Conservation (phyloP, 2,888 invertebrate species). For the Brachypalpus laphriformis region DNA sequence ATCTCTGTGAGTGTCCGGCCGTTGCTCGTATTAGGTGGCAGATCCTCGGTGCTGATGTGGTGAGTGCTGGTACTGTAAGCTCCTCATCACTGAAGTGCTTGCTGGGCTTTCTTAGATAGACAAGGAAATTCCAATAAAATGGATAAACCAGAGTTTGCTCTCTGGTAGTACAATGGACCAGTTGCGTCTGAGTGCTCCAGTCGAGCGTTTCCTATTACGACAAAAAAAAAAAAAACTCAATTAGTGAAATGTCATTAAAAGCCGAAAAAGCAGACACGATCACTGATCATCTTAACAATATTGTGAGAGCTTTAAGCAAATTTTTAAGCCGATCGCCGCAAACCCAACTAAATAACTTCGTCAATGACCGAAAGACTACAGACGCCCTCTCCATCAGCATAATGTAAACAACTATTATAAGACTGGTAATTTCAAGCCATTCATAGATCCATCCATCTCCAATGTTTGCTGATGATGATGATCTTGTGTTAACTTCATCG, state of each 20-base stretch:
- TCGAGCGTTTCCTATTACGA: too few species aligned
- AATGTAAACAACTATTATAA: constrained; percentile 64
- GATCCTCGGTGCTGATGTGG: too few species aligned
- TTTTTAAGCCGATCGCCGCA: background rate
- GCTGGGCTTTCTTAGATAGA: too few species aligned
- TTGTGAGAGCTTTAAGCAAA: background rate
- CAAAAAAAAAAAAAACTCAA: too few species aligned
- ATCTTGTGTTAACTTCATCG: constrained; percentile 56
- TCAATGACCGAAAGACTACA: constrained; percentile 22
- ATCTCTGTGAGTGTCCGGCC: too few species aligned
- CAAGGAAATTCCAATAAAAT: too few species aligned
- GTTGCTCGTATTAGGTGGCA: too few species aligned
- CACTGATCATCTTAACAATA: background rate
- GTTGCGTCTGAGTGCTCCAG: too few species aligned
- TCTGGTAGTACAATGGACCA: too few species aligned
- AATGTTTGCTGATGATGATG: constrained; percentile 67
- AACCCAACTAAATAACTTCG: constrained; percentile 15
- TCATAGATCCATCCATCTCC: constrained; percentile 68
- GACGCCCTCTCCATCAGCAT: constrained; percentile 33
- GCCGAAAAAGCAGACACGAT: background rate
- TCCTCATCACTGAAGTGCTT: too few species aligned
- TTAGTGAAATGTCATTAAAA: background rate
- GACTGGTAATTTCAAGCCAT: constrained; percentile 63
- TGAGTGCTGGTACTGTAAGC: too few species aligned
- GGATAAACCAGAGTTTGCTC: too few species aligned